phyloP scores from a whole-genome alignment of 2,113 vertebrate genomes.

The Baryphthengus martii region DNA sequence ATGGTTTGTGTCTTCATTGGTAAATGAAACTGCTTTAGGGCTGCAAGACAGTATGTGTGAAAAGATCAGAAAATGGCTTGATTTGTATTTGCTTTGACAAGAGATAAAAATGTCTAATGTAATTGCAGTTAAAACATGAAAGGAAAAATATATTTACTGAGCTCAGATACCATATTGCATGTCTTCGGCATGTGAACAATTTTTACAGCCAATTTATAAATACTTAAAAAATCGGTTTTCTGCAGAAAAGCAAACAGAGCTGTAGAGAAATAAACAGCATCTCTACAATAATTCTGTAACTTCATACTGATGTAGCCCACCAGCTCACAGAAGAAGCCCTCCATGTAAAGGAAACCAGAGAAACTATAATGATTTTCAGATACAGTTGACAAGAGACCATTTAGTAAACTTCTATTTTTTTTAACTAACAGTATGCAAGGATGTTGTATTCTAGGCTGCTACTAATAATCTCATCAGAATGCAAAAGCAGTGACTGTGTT shows the following conservation, averaged over 20 bases:
- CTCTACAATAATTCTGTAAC: slow-evolving; percentile 65
- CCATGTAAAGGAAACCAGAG: slow-evolving; percentile 72
- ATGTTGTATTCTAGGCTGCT: slow-evolving; percentile 85
- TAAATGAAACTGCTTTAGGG: background rate
- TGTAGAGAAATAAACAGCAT: slow-evolving; percentile 47
- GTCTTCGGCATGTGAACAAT: background rate
- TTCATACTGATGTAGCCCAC: slow-evolving; percentile 70
- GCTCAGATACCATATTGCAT: background rate
- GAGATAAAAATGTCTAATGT: slow-evolving; percentile 20
- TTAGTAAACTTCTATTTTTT: slow-evolving; percentile 88
- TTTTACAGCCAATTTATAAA: slow-evolving; percentile 55
- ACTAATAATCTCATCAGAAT: slow-evolving; percentile 92
- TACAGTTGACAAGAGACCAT: slow-evolving; percentile 88
- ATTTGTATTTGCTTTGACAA: background rate
- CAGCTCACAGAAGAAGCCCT: slow-evolving; percentile 68
- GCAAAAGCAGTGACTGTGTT: slow-evolving; percentile 90
- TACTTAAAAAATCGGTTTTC: slow-evolving; percentile 32
- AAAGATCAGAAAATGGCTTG: slow-evolving; percentile 23
- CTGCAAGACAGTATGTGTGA: background rate
- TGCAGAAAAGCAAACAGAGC: slow-evolving; percentile 21
- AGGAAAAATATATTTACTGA: slow-evolving; percentile 14
- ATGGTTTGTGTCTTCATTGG: slow-evolving; percentile 31
- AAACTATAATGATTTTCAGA: slow-evolving; percentile 84
- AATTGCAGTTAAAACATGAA: slow-evolving; percentile 14
- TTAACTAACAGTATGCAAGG: slow-evolving; percentile 83